Conservation (phyloP, 1,140 invertebrate genomes). For the Anoplolepis gracilipes region DNA sequence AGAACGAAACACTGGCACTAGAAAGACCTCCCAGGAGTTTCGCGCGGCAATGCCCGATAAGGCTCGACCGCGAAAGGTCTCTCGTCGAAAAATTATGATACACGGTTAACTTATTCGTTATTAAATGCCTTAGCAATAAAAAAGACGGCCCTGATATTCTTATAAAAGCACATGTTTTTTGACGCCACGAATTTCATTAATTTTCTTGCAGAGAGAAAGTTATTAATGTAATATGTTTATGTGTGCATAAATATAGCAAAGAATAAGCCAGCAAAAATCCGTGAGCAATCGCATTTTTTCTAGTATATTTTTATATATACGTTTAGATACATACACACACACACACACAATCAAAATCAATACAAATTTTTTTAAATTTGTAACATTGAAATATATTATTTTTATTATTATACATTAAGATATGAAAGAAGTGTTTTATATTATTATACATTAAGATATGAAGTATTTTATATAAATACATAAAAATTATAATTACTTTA, state of each 20-base stretch:
- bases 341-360: too few species aligned
- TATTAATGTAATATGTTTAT: background rate
- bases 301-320: background rate
- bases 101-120: background rate
- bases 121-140: slow-evolving; percentile 45
- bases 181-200: background rate
- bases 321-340: too few species aligned
- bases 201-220: background rate
- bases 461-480: too few species aligned
- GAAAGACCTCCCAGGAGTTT: slow-evolving; percentile 52
- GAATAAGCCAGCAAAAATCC: background rate
- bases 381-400: background rate
- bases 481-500: too few species aligned
- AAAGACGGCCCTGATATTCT: background rate
- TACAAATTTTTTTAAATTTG: too few species aligned
- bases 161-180: slow-evolving; percentile 27
- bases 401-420: background rate
- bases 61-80: slow-evolving; percentile 47
- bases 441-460: background rate
- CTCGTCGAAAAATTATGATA: slow-evolving; percentile 59
- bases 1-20: slow-evolving; percentile 2
- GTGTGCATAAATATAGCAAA: background rate
- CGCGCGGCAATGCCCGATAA: slow-evolving; percentile 64
- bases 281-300: background rate
- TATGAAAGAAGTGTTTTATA: too few species aligned